phyloP scores from a whole-genome alignment of 2,113 vertebrate genomes.

The Talpa occidentalis region DNA sequence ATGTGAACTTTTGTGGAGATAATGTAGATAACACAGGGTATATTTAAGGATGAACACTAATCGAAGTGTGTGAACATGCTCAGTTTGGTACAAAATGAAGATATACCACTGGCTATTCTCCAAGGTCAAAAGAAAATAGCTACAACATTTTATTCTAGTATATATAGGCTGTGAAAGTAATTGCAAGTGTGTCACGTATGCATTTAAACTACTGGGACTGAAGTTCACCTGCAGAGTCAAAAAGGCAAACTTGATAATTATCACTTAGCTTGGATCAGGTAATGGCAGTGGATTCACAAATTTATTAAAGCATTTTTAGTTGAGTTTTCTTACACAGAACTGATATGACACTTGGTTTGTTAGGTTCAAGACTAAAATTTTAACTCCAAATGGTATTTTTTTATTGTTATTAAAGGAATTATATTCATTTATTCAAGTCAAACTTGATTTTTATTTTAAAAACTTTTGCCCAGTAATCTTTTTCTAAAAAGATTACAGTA shows the following conservation, averaged over 20 bases:
- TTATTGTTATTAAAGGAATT: not conserved
- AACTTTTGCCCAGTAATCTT: not conserved
- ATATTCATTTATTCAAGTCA: not conserved
- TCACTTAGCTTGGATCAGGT: not conserved
- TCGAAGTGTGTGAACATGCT: slow-evolving; percentile 39
- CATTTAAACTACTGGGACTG: not conserved
- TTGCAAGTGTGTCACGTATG: not conserved
- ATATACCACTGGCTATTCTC: not conserved
- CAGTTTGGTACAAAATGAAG: slow-evolving; percentile 25
- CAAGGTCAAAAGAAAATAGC: not conserved
- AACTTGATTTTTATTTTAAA: not conserved
- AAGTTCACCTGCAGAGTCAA: slow-evolving; percentile 10
- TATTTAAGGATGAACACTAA: not conserved
- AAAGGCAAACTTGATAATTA: not conserved
- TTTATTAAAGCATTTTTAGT: not conserved
- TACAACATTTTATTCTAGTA: not conserved
- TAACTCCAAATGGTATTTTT: not conserved
- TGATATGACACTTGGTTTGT: not conserved
- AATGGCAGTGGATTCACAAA: not conserved
- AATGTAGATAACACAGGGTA: not conserved
- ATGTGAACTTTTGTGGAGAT: not conserved
- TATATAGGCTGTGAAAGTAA: not conserved
- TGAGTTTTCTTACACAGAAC: not conserved
- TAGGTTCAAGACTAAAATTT: not conserved
- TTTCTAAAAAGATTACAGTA: no score